A percentile compares a stretch with the other conserved stretches of the same genome.
Evolutionary conservation across 2,113 vertebrate species (phyloP).

Genomic region (Tupaia chinensis): DNA sequence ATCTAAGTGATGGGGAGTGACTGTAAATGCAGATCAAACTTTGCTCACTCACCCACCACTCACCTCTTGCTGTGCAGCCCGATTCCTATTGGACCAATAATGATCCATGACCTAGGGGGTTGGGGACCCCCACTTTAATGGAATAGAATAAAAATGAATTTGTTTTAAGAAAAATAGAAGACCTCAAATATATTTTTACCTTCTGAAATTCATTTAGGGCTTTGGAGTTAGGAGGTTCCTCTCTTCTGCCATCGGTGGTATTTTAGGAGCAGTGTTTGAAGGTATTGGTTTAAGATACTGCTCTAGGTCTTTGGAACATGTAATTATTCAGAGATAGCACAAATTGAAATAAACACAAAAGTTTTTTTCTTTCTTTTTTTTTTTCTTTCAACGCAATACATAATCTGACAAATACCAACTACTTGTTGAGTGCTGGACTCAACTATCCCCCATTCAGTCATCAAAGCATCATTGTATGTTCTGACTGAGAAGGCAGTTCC

Average conservation of each 20-base stretch:
- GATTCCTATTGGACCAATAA: too few relatives aligned
- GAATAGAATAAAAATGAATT: background rate
- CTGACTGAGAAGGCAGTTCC: background rate
- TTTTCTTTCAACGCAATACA: background rate
- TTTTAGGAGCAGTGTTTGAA: background rate
- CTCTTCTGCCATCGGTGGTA: background rate
- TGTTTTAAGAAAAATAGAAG: slow-evolving; percentile 11
- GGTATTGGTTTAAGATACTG: background rate
- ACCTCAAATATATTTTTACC: background rate
- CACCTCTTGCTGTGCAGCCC: too few relatives aligned
- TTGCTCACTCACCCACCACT: too few relatives aligned
- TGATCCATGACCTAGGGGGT: too few relatives aligned
- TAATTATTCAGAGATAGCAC: background rate
- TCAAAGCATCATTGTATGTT: background rate
- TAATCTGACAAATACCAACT: background rate
- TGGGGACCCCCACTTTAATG: background rate
- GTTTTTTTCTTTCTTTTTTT: background rate
- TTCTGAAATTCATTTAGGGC: background rate
- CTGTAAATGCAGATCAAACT: too few relatives aligned
- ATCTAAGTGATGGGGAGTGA: too few relatives aligned
- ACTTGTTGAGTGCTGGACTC: background rate
- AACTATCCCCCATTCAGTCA: background rate
- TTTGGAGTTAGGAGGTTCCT: background rate
- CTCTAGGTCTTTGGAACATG: background rate
- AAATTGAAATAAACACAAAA: background rate